Conservation (phyloP, 2,888 invertebrate species). For the Drosophila subquinaria region DNA sequence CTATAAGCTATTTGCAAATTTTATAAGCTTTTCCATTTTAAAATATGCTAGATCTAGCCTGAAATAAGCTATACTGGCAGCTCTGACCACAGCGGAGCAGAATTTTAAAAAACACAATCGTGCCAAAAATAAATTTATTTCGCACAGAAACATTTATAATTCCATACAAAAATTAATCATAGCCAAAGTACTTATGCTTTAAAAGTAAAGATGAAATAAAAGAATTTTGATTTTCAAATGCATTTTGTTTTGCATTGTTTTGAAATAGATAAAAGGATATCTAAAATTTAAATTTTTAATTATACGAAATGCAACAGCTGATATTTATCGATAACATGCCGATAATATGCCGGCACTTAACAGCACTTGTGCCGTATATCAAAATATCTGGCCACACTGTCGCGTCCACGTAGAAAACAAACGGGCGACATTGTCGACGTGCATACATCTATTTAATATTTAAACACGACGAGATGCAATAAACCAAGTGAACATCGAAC, state of each 20-base stretch:
- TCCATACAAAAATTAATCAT: not conserved
- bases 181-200: not conserved
- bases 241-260: no score
- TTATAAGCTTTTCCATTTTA: no score
- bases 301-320: not conserved
- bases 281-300: no score
- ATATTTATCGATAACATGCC: constrained; percentile 29
- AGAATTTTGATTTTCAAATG: not conserved
- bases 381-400: constrained; percentile 55
- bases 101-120: not conserved
- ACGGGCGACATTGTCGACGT: constrained; percentile 65
- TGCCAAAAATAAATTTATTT: not conserved
- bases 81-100: no score
- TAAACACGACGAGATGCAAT: constrained; percentile 60
- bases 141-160: not conserved
- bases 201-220: not conserved
- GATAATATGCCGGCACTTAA: not conserved
- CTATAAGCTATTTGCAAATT: no score
- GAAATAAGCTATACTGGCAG: no score
- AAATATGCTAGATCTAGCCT: no score
- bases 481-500: constrained; percentile 25
- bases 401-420: constrained; percentile 77
- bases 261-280: no score
- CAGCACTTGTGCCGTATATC: constrained; percentile 15
- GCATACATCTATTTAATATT: constrained; percentile 48